Conservation (phyloP, 2,113 vertebrate genomes). For the Zosterops borbonicus region DNA sequence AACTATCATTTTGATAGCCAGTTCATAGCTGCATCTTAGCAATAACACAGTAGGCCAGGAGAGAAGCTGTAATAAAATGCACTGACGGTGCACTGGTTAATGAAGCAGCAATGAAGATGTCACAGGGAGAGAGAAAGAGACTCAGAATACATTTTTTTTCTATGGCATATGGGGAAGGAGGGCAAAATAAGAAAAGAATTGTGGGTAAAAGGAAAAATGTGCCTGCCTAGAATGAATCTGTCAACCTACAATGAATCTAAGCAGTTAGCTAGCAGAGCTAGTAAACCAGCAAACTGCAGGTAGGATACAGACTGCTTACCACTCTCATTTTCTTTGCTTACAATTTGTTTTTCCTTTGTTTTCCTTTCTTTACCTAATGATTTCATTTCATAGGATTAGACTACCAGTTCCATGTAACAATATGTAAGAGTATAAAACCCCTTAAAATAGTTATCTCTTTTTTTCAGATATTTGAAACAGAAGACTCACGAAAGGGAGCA, state of each 20-base stretch:
- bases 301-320: not conserved
- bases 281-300: not conserved
- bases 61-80: slow-evolving; percentile 55
- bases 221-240: not conserved
- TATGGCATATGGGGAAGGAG: not conserved
- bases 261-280: not conserved
- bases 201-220: slow-evolving; percentile 14
- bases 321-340: not conserved
- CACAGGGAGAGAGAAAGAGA: slow-evolving; percentile 25
- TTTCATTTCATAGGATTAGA: not conserved
- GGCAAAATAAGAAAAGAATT: slow-evolving; percentile 28
- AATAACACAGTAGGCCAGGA: slow-evolving; percentile 39
- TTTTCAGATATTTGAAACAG: not conserved
- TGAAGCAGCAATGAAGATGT: slow-evolving; percentile 65
- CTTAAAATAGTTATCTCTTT: not conserved
- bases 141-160: slow-evolving; percentile 1
- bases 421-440: not conserved
- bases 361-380: not conserved
- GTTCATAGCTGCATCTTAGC: slow-evolving; percentile 29
- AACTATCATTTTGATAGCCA: not conserved
- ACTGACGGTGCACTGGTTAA: slow-evolving; percentile 47
- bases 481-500: not conserved
- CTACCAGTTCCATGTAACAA: not conserved
- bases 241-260: not conserved
- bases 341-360: not conserved